Evolutionary conservation across 2,888 invertebrate genomes (phyloP), one percentile per base, ranked within the genome.

Genomic region (Chalcosyrphus nemorum): DNA sequence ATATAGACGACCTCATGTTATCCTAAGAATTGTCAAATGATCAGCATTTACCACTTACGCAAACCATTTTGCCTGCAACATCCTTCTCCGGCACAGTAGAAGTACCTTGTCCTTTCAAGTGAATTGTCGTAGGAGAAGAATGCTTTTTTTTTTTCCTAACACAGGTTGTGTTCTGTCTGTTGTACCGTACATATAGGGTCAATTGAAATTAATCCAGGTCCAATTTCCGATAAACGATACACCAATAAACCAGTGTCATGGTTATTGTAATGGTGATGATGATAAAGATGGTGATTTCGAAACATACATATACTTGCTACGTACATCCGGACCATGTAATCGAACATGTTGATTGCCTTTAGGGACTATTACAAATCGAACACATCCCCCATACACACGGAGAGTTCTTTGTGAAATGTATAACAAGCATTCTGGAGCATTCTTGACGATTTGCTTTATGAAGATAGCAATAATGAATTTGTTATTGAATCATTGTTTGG

Each of bases 171-270:
- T 11, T 38, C 38, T 24, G 4, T 38, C 38, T 13, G 0, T 1
- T 38, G 38, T 38, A 43, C 4, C 4, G 6, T 3, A 15, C 24
- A 11, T 9, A 24, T 9, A 24, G 13, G 65, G 47, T 45, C 57
- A 50, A 72, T 66, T 80, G 72, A 59, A 72, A 65, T 59, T 59
- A 72, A 65, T 66, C 57, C 57, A 66, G 27, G 50, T 80, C 32
- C 43, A 65, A 80, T 72, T 52, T 80, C 71, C 50, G 71, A 59
- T 72, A 78, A 72, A 66, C 63, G 74, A 65, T 56, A 61, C 63
- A 71, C 41, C 47, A 21, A 50, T 50, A 57, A 56, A 63, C 50
- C 56, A 78, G 47, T 13, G 38, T 35, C 38, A 54, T 70, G 47
- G 45, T 45, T 56, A 68, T 61, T 50, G 59, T 45, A 38, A 52